Evolutionary conservation across 1,140 invertebrate species (phyloP), one percentile per base, ranked within the genome.

Genomic region (Onthophagus taurus): DNA sequence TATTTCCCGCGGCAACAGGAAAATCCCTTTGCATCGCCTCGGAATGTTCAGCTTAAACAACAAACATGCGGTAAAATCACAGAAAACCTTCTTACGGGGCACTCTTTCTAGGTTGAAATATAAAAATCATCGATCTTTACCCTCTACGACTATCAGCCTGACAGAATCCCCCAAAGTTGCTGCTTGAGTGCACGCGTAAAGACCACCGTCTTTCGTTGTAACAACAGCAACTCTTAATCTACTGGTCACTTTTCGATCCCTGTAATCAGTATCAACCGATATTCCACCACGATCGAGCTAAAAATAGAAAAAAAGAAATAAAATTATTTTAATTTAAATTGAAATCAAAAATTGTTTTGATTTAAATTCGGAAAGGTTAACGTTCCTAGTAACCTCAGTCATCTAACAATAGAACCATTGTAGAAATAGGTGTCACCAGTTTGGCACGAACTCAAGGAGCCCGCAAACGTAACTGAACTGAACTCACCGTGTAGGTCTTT

Each of bases 141-240:
- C 68, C 58, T 71, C 65, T 9, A 70, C 49, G 9, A 74, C 68
- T 42, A 67, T 52, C 9, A 74, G 57, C 42, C 58, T 58, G 18
- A 72, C 62, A 12, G 60, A 60, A 18, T 63, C 63, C 4, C 66
- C 59, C 17, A 60, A 59, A 1, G 61, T 57, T 16, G 63, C 60
- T 2, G 59, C 52, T 6, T 69, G 65, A 19, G 57, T 49, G 50
- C 72, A 74, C 11, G 68, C 71, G 52, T 72, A 74, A 39, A 64
- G 64, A n/a, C 72, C 72, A 1, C 64, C 58, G 48, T 72, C 69
- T 38, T 53, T 36, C 17, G 38, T 34, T n/a, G 57, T 55, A 6
- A 68, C 60, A 20, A 47, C 48, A 13, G 60, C 52, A 20, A 66
- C 51, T n/a, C 63, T 70, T 6, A 68, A 48, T 31, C 57, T 55